Evolutionary conservation across 2,797 vertebrate genomes (phyloP).

Genomic region (Arctocebus calabarensis): DNA sequence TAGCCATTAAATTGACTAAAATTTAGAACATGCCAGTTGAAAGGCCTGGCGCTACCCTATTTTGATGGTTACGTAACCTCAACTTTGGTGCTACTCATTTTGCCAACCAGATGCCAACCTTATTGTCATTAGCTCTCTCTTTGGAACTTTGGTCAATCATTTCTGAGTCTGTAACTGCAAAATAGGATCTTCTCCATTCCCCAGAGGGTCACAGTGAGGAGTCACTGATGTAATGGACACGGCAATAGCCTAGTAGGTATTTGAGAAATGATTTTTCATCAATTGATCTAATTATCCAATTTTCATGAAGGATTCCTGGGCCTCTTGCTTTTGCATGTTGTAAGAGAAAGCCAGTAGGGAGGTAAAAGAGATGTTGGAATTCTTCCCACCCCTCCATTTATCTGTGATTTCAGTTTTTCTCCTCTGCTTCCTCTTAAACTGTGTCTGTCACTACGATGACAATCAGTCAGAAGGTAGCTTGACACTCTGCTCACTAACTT

Average conservation of each 20-base stretch:
- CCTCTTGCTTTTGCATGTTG: slow-evolving; percentile 3
- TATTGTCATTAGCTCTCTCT: background rate
- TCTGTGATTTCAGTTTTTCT: slow-evolving; percentile 15
- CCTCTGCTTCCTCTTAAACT: background rate
- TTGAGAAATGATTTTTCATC: slow-evolving; percentile 1
- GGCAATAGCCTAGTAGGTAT: background rate
- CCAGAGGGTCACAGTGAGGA: slow-evolving; percentile 6
- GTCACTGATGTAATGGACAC: background rate
- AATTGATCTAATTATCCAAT: slow-evolving; percentile 5
- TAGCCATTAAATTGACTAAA: slow-evolving; percentile 1
- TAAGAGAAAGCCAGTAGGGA: slow-evolving; percentile 28
- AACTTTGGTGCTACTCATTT: background rate
- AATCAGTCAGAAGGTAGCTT: slow-evolving; percentile 10
- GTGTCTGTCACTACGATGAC: background rate
- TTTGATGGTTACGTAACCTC: background rate
- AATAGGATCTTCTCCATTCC: background rate
- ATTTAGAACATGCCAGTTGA: background rate
- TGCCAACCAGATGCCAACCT: background rate
- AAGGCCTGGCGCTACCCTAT: background rate
- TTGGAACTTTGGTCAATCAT: slow-evolving; percentile 14
- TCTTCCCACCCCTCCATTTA: background rate
- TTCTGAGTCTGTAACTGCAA: slow-evolving; percentile 23
- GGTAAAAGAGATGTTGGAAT: background rate
- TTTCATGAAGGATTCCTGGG: background rate
- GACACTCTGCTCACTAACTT: background rate